These are phyloP conservation scores for Acromyrmex charruanus DNA, from an alignment of 1,140 invertebrate species.

Conservation along the genomic window DNA sequence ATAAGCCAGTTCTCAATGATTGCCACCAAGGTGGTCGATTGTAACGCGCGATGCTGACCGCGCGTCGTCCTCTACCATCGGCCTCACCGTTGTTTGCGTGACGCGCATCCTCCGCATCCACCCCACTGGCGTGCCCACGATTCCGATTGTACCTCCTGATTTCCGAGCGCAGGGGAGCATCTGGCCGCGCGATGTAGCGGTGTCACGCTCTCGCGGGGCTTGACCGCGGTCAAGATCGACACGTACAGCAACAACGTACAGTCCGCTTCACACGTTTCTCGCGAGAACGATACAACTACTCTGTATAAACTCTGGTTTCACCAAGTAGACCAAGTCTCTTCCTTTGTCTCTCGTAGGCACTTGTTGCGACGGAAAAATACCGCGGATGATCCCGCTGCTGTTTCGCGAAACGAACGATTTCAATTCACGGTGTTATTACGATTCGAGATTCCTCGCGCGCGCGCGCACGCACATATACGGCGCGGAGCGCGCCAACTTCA, in stretches of 20 bases:
- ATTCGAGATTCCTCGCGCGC: not conserved
- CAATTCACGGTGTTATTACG: not conserved
- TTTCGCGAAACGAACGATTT: not conserved
- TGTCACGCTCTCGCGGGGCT: slow-evolving; percentile 9
- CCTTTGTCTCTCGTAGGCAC: not conserved
- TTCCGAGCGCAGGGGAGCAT: slow-evolving; percentile 73
- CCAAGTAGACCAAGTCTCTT: not conserved
- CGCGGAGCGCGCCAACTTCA: slow-evolving; percentile 21
- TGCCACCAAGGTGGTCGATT: slow-evolving; percentile 69
- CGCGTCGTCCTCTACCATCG: slow-evolving; percentile 61
- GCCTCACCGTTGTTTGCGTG: slow-evolving; percentile 59
- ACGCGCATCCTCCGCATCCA: slow-evolving; percentile 72
- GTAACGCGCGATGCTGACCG: slow-evolving; percentile 67
- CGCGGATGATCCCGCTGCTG: too few species aligned
- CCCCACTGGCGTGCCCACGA: slow-evolving; percentile 56
- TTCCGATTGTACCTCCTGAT: slow-evolving; percentile 62
- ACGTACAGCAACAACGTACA: too few species aligned
- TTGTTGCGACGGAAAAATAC: not conserved
- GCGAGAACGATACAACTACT: not conserved
- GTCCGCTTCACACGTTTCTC: not conserved
- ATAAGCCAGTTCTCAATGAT: slow-evolving; percentile 87
- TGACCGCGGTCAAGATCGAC: slow-evolving; percentile 53
- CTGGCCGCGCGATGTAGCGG: slow-evolving; percentile 44
- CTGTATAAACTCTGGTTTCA: too few species aligned
- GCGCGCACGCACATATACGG: not conserved